These are phyloP conservation scores for Kryptolebias marmoratus DNA, from an alignment of 2,113 vertebrate species.

Conservation along the genomic window DNA sequence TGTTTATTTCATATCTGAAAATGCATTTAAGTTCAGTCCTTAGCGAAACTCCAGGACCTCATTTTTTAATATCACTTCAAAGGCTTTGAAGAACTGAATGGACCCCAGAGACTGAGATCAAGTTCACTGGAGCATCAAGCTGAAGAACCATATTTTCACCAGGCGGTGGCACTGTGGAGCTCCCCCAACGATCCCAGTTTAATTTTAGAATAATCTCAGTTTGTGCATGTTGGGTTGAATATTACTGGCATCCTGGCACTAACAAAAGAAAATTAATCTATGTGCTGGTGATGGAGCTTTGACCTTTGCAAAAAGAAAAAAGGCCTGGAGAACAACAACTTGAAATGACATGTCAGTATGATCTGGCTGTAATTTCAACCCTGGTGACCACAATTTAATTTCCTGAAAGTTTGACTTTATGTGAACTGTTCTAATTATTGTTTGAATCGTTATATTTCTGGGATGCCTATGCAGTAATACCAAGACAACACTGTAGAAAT, in stretches of 20 bases:
- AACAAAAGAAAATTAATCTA: background rate
- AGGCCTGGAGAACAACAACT: background rate
- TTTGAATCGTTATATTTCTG: too few species aligned
- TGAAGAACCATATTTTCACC: constrained; percentile 45
- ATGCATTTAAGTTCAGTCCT: constrained; percentile 41
- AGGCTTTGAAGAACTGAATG: constrained; percentile 66
- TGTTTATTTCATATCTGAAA: too few species aligned
- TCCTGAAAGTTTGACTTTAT: too few species aligned
- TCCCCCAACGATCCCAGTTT: background rate
- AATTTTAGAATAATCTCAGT: too few species aligned
- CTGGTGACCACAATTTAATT: too few species aligned
- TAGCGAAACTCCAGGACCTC: constrained; percentile 10
- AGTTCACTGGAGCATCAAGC: constrained; percentile 58
- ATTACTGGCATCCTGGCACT: background rate
- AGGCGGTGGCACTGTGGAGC: constrained; percentile 44
- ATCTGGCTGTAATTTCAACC: background rate
- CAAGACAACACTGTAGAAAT: too few species aligned
- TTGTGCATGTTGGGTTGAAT: background rate
- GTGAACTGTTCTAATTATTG: too few species aligned
- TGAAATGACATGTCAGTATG: background rate
- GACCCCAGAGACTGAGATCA: constrained; percentile 30
- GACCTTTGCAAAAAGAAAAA: background rate
- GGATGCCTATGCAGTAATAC: too few species aligned
- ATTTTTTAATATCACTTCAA: constrained; percentile 50
- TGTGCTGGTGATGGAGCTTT: background rate